These are phyloP conservation scores for Hiodon alosoides DNA, from an alignment of 2,113 vertebrate species.

Conservation along the genomic window DNA sequence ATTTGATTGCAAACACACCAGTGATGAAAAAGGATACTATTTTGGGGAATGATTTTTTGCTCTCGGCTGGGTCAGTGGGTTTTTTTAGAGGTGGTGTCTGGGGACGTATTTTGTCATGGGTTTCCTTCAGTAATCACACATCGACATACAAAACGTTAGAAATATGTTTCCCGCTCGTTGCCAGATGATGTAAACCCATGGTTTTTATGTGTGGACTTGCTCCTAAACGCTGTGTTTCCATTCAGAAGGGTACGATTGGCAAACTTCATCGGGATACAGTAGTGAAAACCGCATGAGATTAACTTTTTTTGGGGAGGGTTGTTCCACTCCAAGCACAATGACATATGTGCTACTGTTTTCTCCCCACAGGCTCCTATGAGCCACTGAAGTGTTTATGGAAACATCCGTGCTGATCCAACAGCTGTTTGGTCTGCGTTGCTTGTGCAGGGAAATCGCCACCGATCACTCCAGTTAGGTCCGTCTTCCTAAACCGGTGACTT, in stretches of 20 bases:
- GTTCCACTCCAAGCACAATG: too few species aligned
- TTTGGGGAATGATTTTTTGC: not conserved
- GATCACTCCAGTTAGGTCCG: too few species aligned
- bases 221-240: conserved; percentile 5
- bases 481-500: too few species aligned
- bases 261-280: not conserved
- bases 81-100: not conserved
- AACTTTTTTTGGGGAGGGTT: too few species aligned
- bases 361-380: too few species aligned
- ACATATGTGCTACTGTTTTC: too few species aligned
- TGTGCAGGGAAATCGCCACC: too few species aligned
- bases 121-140: not conserved
- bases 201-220: conserved; percentile 13
- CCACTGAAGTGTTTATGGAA: too few species aligned
- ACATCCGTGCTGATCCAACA: too few species aligned
- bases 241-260: conserved; percentile 5
- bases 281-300: too few species aligned
- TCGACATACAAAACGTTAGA: not conserved
- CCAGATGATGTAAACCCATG: conserved; percentile 6
- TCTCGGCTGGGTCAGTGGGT: not conserved
- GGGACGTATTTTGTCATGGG: not conserved
- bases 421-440: too few species aligned
- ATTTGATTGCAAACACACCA: conserved; percentile 9
- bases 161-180: not conserved
- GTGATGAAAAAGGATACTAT: not conserved